Evolutionary conservation across 1,140 invertebrate species (phyloP).

Genomic region (Papilio xuthus): DNA sequence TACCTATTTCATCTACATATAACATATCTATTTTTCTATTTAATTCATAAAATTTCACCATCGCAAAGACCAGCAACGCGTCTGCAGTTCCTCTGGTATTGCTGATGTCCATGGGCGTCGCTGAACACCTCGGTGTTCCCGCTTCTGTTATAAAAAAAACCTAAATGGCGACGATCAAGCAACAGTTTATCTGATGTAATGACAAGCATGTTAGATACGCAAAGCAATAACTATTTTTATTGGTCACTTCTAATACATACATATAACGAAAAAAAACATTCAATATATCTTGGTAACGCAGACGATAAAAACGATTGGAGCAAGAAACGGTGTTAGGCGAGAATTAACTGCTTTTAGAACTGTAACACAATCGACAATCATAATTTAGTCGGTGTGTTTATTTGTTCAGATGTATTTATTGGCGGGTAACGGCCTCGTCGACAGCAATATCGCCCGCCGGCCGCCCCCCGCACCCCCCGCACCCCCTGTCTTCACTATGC

Average conservation of each 20-base stretch:
- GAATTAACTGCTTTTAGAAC: conserved; percentile 1
- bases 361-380: conserved; percentile 47
- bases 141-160: background rate
- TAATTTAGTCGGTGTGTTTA: conserved; percentile 58
- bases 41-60: too few species aligned
- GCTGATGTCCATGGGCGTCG: too few species aligned
- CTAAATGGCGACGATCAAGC: background rate
- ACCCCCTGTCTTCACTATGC: conserved; percentile 16
- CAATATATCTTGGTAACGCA: background rate
- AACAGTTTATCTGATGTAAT: background rate
- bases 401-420: conserved; percentile 63
- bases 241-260: background rate
- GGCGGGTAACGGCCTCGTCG: conserved; percentile 44
- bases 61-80: too few species aligned
- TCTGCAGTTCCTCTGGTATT: too few species aligned
- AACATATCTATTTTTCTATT: too few species aligned
- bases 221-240: conserved; percentile 2
- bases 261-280: background rate
- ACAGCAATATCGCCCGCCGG: conserved; percentile 53
- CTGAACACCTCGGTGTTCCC: too few species aligned
- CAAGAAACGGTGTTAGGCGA: background rate
- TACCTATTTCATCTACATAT: too few species aligned
- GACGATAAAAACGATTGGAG: background rate
- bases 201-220: background rate
- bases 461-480: conserved; percentile 50